A percentile compares a stretch with the other conserved stretches of the same genome.
phyloP scores from a whole-genome alignment of 2,797 vertebrate genomes.

The Epinephelus coioides region DNA sequence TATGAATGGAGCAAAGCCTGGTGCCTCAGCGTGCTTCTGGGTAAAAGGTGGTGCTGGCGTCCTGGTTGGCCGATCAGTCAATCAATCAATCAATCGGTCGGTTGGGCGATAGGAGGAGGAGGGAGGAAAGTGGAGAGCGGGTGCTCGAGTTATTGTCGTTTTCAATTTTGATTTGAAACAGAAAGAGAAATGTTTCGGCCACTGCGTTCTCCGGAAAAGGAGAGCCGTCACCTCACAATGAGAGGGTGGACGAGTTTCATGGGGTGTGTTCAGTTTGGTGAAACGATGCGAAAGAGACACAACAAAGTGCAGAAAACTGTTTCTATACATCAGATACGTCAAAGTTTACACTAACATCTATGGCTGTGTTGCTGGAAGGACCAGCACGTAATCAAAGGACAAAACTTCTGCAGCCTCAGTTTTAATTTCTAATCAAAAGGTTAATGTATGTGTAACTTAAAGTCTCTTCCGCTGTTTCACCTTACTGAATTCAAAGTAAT shows the following conservation, averaged over 20 bases:
- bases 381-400: too few species aligned
- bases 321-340: background rate
- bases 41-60: slow-evolving; percentile 88
- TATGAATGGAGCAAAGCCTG: slow-evolving; percentile 89
- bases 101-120: slow-evolving; percentile 73
- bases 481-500: slow-evolving; percentile 53
- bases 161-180: slow-evolving; percentile 74
- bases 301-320: background rate
- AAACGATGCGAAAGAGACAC: slow-evolving; percentile 42
- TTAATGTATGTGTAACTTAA: background rate
- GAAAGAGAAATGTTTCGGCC: slow-evolving; percentile 73
- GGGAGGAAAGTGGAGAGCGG: slow-evolving; percentile 82
- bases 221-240: slow-evolving; percentile 60
- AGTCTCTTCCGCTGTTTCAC: slow-evolving; percentile 47
- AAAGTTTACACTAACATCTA: background rate
- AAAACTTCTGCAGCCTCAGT: background rate
- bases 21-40: slow-evolving; percentile 89
- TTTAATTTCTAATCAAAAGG: background rate
- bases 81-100: slow-evolving; percentile 79
- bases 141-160: slow-evolving; percentile 76
- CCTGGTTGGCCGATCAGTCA: slow-evolving; percentile 82
- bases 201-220: slow-evolving; percentile 54
- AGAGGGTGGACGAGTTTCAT: slow-evolving; percentile 50
- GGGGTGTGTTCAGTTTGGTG: slow-evolving; percentile 58
- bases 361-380: too few species aligned